Evolutionary conservation across 2,797 vertebrate genomes (phyloP).

Genomic region (Podarcis lilfordi): DNA sequence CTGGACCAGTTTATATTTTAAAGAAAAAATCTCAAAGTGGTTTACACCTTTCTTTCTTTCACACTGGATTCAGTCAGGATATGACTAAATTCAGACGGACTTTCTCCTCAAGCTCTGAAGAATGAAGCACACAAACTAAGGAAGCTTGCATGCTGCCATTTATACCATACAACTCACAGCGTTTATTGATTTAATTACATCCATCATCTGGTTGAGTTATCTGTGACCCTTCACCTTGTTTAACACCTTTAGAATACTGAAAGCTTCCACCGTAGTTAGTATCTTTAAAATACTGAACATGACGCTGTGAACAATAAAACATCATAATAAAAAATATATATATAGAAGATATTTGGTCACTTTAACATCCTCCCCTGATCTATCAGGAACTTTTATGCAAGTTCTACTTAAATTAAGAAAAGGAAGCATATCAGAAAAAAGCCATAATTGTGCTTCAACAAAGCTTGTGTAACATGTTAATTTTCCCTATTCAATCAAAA

Average conservation of each 20-base stretch:
- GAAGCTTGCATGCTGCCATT: neutral
- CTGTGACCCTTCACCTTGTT: conserved; percentile 15
- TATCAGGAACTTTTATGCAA: neutral
- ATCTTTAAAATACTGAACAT: no score
- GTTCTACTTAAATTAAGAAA: neutral
- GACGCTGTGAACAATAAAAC: neutral
- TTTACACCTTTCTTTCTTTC: conserved; percentile 22
- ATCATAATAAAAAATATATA: neutral
- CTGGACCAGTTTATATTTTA: no score
- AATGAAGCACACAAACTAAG: neutral
- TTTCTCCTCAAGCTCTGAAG: neutral
- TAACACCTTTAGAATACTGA: neutral
- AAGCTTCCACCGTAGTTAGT: no score
- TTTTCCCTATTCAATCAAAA: neutral
- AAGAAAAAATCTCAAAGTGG: no score
- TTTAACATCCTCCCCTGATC: neutral
- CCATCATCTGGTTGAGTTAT: neutral
- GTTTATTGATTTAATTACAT: conserved; percentile 4
- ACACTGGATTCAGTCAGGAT: conserved; percentile 14
- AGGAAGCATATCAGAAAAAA: neutral
- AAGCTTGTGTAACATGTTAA: no score
- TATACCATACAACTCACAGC: neutral
- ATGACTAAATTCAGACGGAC: neutral
- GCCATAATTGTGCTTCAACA: neutral
- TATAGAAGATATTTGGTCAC: neutral